Percentiles rank a stretch among this genome's conserved stretches.
Evolutionary conservation across 2,797 vertebrate genomes (phyloP).

Genomic region (Anguilla anguilla): DNA sequence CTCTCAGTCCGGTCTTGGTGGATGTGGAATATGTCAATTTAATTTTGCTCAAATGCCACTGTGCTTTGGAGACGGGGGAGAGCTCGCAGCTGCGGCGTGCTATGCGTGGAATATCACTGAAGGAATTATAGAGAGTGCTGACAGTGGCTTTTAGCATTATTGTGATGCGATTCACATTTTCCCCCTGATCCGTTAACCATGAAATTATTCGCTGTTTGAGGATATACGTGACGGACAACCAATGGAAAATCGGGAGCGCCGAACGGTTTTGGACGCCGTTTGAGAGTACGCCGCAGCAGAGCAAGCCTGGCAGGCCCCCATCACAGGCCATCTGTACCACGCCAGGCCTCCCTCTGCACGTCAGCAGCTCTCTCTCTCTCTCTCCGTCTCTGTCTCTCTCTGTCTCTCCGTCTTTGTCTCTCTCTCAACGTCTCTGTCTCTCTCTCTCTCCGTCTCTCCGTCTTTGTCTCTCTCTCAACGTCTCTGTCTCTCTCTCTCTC

Average conservation of each 20-base stretch:
- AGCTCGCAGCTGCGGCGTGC: neutral
- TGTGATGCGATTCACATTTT: slow-evolving; percentile 10
- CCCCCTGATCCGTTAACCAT: slow-evolving; percentile 3
- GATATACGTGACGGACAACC: slow-evolving; percentile 9
- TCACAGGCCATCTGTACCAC: slow-evolving; percentile 10
- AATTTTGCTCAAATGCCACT: slow-evolving; percentile 39
- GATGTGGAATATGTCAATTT: slow-evolving; percentile 38
- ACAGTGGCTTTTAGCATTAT: slow-evolving; percentile 27
- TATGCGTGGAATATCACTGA: slow-evolving; percentile 4
- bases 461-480: too few species aligned
- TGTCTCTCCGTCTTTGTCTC: too few species aligned
- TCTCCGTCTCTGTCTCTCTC: too few species aligned
- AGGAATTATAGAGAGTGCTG: slow-evolving; percentile 12
- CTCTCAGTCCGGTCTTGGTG: slow-evolving; percentile 26
- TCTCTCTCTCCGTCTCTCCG: too few species aligned
- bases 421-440: too few species aligned
- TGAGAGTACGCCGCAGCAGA: neutral
- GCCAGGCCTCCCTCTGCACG: neutral
- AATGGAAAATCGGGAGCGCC: slow-evolving; percentile 8
- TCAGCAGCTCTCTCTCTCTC: neutral
- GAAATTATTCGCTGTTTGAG: slow-evolving; percentile 18
- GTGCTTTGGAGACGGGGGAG: slow-evolving; percentile 18
- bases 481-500: too few species aligned
- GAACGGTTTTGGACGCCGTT: neutral
- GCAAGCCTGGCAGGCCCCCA: neutral